A percentile compares a stretch with the other conserved stretches of the same genome.
These are phyloP conservation scores for Rhinella marina DNA, from an alignment of 2,797 vertebrate species.

Conservation along the genomic window DNA sequence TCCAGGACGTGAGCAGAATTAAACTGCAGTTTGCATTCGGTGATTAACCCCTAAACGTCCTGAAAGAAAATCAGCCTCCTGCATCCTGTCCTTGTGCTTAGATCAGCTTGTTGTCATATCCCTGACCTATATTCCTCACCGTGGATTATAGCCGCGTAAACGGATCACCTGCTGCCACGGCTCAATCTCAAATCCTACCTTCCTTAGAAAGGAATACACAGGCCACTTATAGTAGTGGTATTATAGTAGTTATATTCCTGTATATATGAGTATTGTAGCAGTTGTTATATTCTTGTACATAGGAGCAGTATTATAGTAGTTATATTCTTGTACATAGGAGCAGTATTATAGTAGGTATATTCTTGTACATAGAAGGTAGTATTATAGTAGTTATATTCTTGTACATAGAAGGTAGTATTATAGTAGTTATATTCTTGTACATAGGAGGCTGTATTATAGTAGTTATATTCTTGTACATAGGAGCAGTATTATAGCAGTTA, in stretches of 20 bases:
- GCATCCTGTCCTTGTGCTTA: background rate
- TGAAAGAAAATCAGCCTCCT: background rate
- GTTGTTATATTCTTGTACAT: background rate
- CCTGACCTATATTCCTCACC: background rate
- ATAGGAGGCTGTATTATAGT: background rate
- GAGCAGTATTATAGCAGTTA: too few species aligned
- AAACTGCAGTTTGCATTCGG: too few species aligned
- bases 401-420: background rate
- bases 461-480: conserved; percentile 8
- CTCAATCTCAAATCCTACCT: background rate
- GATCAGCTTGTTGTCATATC: background rate
- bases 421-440: conserved; percentile 5
- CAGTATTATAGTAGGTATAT: background rate
- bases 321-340: background rate
- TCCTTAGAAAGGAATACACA: background rate
- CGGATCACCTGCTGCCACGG: conserved; percentile 40
- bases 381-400: background rate
- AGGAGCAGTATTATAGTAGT: background rate
- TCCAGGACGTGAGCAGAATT: background rate
- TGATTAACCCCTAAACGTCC: background rate
- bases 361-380: background rate
- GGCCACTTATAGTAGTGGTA: background rate
- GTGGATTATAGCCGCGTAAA: conserved; percentile 16
- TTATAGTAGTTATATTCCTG: too few species aligned
- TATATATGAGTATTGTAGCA: too few species aligned